phyloP scores from a whole-genome alignment of 2,888 invertebrate species.

The Stenoptilia bipunctidactyla region DNA sequence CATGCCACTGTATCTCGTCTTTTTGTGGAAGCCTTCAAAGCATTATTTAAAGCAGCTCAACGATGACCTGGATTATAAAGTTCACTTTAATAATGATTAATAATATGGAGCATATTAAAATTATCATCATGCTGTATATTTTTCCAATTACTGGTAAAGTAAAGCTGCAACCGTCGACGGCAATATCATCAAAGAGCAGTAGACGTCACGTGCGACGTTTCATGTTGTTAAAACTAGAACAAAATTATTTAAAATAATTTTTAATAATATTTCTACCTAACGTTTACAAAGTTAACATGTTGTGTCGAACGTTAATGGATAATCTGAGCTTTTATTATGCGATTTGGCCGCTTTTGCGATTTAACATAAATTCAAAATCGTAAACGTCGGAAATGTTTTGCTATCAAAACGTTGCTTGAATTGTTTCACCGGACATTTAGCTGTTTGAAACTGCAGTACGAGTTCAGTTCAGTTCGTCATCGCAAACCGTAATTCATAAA shows the following conservation, averaged over 20 bases:
- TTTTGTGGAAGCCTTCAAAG: conserved; percentile 34
- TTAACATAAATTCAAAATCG: conserved; percentile 32
- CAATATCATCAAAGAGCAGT: no score
- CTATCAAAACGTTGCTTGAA: conserved; percentile 17
- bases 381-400: conserved; percentile 34
- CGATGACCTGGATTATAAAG: background rate
- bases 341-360: conserved; percentile 21
- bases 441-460: conserved; percentile 11
- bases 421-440: conserved; percentile 17
- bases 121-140: no score
- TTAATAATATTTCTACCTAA: no score
- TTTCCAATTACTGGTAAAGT: no score
- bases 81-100: no score
- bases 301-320: conserved; percentile 13
- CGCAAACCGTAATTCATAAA: background rate
- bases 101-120: no score
- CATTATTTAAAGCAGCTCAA: background rate
- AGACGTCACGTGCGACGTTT: no score
- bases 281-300: background rate
- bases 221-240: no score
- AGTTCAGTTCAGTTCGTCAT: conserved; percentile 7
- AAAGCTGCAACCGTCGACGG: no score
- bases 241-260: background rate
- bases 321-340: conserved; percentile 25
- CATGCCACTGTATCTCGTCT: conserved; percentile 48